Evolutionary conservation across 2,113 vertebrate genomes (phyloP).

Genomic region (Rhea americana): DNA sequence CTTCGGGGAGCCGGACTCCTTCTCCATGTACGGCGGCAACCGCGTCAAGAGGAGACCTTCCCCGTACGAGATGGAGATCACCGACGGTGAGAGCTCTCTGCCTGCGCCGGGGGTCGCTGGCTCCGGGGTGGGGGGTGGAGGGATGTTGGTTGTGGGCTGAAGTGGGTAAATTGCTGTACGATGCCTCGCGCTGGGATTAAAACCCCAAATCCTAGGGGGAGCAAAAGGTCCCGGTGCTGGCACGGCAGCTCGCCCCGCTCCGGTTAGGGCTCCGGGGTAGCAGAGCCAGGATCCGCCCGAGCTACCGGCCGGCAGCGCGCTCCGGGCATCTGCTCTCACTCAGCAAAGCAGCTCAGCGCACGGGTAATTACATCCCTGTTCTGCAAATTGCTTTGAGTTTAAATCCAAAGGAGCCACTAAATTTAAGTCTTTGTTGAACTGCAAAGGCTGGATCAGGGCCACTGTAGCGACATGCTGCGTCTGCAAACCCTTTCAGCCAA

Average conservation of each 20-base stretch:
- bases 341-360: neutral
- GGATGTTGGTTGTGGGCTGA: neutral
- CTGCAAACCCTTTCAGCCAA: neutral
- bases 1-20: slow-evolving; percentile 90
- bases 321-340: neutral
- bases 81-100: slow-evolving; percentile 81
- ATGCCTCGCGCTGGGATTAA: neutral
- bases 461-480: rapidly evolving
- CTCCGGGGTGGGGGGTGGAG: neutral
- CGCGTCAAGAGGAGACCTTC: slow-evolving; percentile 87
- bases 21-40: slow-evolving; percentile 90
- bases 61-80: slow-evolving; percentile 95
- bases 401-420: neutral
- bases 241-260: neutral
- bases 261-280: neutral
- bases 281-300: rapidly evolving
- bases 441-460: neutral
- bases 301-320: neutral
- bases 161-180: neutral
- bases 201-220: rapidly evolving
- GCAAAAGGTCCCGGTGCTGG: neutral
- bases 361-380: neutral
- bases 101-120: neutral
- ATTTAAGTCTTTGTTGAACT: neutral
- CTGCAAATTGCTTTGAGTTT: neutral